phyloP scores from a whole-genome alignment of 1,140 invertebrate species.

The Macrotrachela quadricornifera region DNA sequence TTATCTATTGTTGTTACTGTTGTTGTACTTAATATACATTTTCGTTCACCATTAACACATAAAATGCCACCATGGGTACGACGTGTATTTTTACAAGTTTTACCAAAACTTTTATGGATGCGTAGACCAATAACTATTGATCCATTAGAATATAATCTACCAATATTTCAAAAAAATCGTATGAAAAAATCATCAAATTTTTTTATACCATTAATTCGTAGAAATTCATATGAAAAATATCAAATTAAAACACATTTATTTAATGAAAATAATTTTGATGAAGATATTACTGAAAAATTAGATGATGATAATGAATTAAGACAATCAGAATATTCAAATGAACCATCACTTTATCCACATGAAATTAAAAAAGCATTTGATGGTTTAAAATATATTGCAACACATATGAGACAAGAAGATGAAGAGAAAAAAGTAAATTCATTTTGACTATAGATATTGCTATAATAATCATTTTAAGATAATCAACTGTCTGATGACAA shows the following conservation, averaged over 20 bases:
- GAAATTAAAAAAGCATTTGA: constrained; percentile 2
- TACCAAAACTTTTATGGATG: constrained; percentile 27
- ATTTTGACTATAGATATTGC: too few species aligned
- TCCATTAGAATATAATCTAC: not conserved
- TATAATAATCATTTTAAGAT: too few species aligned
- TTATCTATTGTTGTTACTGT: constrained; percentile 30
- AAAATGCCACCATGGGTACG: constrained; percentile 28
- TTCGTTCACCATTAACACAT: constrained; percentile 25
- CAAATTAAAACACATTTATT: too few species aligned
- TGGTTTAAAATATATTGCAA: constrained; percentile 1
- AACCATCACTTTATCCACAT: not conserved
- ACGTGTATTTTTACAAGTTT: constrained; percentile 24
- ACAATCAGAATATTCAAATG: not conserved
- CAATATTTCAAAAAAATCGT: too few species aligned
- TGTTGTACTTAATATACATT: constrained; percentile 26
- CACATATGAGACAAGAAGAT: constrained; percentile 8
- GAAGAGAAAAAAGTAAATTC: constrained; percentile 1
- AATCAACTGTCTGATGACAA: too few species aligned
- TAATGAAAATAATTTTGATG: too few species aligned
- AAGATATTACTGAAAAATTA: too few species aligned
- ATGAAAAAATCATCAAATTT: too few species aligned
- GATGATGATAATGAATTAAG: too few species aligned
- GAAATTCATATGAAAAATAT: too few species aligned
- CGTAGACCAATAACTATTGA: constrained; percentile 15
- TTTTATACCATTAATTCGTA: too few species aligned